Evolutionary conservation across 2,888 invertebrate species (phyloP), one percentile per base, ranked within the genome.

Genomic region (Micropterix aruncella): DNA sequence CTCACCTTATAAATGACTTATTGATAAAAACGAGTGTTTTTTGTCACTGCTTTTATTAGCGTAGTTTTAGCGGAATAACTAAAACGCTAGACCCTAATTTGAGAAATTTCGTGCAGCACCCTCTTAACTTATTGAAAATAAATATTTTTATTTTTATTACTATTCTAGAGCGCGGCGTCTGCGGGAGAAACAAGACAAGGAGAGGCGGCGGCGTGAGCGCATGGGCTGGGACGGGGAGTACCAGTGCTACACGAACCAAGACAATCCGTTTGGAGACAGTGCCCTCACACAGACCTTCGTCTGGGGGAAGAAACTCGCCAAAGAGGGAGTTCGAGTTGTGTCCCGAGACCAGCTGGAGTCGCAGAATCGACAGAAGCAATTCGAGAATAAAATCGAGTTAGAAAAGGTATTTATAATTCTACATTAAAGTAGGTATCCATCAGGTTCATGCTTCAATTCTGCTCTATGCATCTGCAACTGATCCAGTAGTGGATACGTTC

Each of bases 201-300:
- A 94, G 61, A 74, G 87, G 1, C 80, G 80, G 48, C 68, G 91
- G 1, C 87, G 93, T 45, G 88, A 92, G 60, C 74, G 90, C 51
- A 94, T 95, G 93, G 95, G 95, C 3, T 95, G 94, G 95, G 95
- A 95, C 61, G 90, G 86, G 51, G 95, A 96, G 61, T 94, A 94
- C 60, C 78, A 94, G 48, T 92, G 93, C 57, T 99, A 97, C 58
- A 96, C 97, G 1, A 95, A 99, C 62, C 87, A 89, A 43, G 96
- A 99, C 63, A 99, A 99, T 67, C 99, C 99, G 0, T 99, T 97
- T 62, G 97, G 97, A 0, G 99, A 99, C 72, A 89, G 90, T 0
- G 92, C 93, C 55, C 75, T 99, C 37, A 77, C 95, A 3, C 85
- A 95, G 19, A 89, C 93, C 0, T 99, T 99, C 65, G 89, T 95